A percentile compares a stretch with the other conserved stretches of the same genome.
Conservation (phyloP, 2,888 invertebrate genomes). For the Drosophila kuntzei region DNA sequence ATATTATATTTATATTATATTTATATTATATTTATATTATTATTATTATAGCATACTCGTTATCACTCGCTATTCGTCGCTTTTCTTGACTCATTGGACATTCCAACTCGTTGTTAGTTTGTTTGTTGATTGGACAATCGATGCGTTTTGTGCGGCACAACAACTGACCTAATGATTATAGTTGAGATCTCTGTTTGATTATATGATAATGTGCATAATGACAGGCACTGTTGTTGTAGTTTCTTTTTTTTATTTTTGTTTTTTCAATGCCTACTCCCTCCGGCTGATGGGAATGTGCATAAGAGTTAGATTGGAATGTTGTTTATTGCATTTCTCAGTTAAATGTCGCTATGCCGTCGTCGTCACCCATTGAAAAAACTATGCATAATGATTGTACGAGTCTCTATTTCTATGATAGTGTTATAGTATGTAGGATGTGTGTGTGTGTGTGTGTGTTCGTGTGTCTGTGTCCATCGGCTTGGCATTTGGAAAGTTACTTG, state of each 20-base stretch:
- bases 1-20: too few species aligned
- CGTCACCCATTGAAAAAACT: constrained; percentile 51
- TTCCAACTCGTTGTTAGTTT: neutral
- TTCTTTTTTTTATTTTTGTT: constrained; percentile 4
- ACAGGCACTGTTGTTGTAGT: constrained; percentile 36
- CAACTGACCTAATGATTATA: constrained; percentile 39
- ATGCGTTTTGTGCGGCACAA: constrained; percentile 22
- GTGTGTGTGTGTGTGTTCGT: neutral
- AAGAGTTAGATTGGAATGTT: constrained; percentile 71
- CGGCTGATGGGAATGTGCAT: constrained; percentile 30
- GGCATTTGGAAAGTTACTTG: constrained; percentile 71
- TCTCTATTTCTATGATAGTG: constrained; percentile 20
- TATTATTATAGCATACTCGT: neutral
- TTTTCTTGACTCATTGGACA: neutral
- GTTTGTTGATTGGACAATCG: constrained; percentile 15
- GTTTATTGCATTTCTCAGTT: constrained; percentile 74
- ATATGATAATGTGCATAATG: constrained; percentile 65
- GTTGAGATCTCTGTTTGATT: constrained; percentile 42
- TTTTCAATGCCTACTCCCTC: constrained; percentile 1
- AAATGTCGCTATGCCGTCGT: constrained; percentile 55
- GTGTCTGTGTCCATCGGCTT: constrained; percentile 29
- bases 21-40: too few species aligned
- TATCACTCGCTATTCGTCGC: neutral
- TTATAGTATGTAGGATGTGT: constrained; percentile 2
- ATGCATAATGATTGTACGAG: constrained; percentile 64